Base-by-base conservation (phyloP, 1,140 invertebrate genomes). In the Ceratosolen fusciceps region DNA sequence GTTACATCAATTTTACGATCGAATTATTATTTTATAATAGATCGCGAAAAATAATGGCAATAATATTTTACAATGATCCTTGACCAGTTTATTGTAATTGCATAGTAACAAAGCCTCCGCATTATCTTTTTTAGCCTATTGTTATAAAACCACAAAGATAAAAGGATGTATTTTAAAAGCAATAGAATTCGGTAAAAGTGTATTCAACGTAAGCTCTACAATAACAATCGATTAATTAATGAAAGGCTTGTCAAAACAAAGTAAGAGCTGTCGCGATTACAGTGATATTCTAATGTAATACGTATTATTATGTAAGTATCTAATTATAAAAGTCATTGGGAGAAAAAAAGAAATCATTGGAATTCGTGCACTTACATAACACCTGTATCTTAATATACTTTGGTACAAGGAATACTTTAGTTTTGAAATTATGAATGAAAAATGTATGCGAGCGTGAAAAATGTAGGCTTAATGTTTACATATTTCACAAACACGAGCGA, bases 1-100 rank as follows among this genome's bases (percentile, higher is more conserved):
- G 5, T 43, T 43, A 43, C 39, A 12, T 43, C 39, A 7, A 52
- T 52, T 52, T 52, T 52, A 16, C 43, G 0, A 24, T 47, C 47
- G 24, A 70, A n/a, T 24, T 43, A 21, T 65, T 34, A 37, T 5
- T 52, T 52, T 52, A 52, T 43, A 21, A 9, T 14, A 16, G 21
- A 9, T 16, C 24, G 24, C 37, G 12, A 58, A 31, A 21, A 24
- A 54, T 56, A 5, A 43, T 60, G 37, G 8, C 29, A 54, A 56
- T 43, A 29, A 47, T 47, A 77, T 54, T 58, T 8, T 14, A 29
- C 24, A 47, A 71, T 1, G 12, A 60, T n/a, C 76, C 76, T 71
- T 71, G 76, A 72, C 67, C 67, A 47, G 24, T 24, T 60, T 72
- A 77, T 60, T 34, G 9, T 31, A 71, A 71, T 77, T 56, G 2